Evolutionary conservation across 2,888 invertebrate species (phyloP).

Genomic region (Ethmia dodecea): DNA sequence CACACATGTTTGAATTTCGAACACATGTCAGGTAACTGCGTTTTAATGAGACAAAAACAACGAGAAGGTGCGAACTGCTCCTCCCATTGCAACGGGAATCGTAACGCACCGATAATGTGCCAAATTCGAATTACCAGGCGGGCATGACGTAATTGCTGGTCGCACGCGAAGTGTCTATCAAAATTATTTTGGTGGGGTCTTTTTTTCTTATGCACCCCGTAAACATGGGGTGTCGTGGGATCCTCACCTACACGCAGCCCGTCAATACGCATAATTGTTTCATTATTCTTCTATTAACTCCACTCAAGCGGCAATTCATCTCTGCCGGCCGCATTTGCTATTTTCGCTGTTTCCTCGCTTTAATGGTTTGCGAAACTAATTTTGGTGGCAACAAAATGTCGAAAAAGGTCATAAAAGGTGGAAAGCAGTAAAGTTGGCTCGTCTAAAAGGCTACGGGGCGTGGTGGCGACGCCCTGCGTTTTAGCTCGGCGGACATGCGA

Average conservation of each 20-base stretch:
- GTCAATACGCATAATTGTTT: conserved; percentile 70
- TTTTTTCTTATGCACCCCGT: conserved; percentile 57
- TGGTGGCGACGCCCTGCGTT: conserved; percentile 61
- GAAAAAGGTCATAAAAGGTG: conserved; percentile 46
- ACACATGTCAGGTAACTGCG: conserved; percentile 44
- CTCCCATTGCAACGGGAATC: conserved; percentile 54
- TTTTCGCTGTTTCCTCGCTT: conserved; percentile 14
- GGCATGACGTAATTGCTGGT: conserved; percentile 57
- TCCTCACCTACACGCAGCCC: conserved; percentile 58
- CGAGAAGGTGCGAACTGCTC: conserved; percentile 61
- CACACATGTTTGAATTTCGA: conserved; percentile 16
- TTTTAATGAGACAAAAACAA: conserved; percentile 52
- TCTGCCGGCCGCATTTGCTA: too few relatives aligned
- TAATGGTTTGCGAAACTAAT: conserved; percentile 30
- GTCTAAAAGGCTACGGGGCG: conserved; percentile 55
- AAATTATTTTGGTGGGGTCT: conserved; percentile 65
- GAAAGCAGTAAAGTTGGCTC: conserved; percentile 48
- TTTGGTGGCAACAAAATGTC: conserved; percentile 50
- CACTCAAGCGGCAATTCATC: conserved; percentile 56
- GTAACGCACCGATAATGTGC: conserved; percentile 69
- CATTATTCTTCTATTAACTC: conserved; percentile 76
- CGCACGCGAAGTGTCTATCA: conserved; percentile 76
- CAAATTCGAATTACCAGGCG: conserved; percentile 61
- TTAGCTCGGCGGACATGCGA: conserved; percentile 52
- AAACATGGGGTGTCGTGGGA: conserved; percentile 37